Base-by-base conservation (phyloP, 2,113 vertebrate species). In the Rafetus swinhoei region DNA sequence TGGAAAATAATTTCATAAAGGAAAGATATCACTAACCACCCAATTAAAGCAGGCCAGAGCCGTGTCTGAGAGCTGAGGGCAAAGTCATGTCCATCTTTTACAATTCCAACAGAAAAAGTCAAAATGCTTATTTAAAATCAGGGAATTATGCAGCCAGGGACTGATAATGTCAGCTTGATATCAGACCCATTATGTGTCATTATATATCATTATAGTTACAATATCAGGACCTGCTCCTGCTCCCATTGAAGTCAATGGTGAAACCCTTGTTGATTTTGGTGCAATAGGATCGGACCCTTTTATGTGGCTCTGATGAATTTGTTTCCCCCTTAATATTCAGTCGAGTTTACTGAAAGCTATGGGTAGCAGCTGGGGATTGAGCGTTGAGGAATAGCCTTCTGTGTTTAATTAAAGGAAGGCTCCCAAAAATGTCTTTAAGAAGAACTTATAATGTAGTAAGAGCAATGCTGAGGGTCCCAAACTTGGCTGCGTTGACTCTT, bases 41-140 rank as follows among this genome's bases (percentile, higher is more conserved):
- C 94, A 96, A 96, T 97, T 97, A 97, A 97, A 97, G 93, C 5
- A 0, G 76, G 90, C 27, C n/a, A 95, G 94, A 97, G 94, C 96
- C 95, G 91, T 89, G 94, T 81, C 87, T 85, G 87, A 57, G 12
- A 0, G 79, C 95, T 93, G 1, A 1, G 95, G 96, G 95, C 91
- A 90, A 84, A 83, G 60, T 88, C 87, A 95, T 96, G 96, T 95
- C 96, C 92, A 95, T 97, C 96, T 96, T 85, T 86, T 45, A 76
- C 1, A 90, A 56, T 55, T 56, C 93, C 93, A 95, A 95, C 92
- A 93, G 3, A 52, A 79, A 45, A 59, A 14, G 1, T 1, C 18
- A 50, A 96, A 91, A 79, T 2, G 10, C 50, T 65, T 65, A 19
- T 87, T 90, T 81, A 79, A 90, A 89, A 53, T 79, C 9, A 35